A percentile compares a stretch with the other conserved stretches of the same genome.
Conservation (phyloP, 1,140 invertebrate species). For the Oncopeltus fasciatus region DNA sequence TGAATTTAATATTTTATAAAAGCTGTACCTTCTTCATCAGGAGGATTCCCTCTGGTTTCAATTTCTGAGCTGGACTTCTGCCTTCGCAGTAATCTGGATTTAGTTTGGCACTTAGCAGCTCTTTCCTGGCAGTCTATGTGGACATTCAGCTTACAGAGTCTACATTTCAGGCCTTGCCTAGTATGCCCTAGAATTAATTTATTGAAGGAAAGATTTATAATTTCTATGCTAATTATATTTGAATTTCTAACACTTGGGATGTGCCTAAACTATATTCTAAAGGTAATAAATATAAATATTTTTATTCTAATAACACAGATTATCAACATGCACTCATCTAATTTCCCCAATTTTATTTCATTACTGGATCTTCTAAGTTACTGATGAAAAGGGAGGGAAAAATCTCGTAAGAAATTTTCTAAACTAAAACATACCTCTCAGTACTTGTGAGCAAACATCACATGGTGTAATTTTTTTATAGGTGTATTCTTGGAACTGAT, state of each 20-base stretch:
- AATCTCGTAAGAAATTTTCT: too few relatives aligned
- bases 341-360: too few relatives aligned
- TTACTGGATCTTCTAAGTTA: too few relatives aligned
- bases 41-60: slow-evolving; percentile 35
- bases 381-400: too few relatives aligned
- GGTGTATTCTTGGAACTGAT: slow-evolving; percentile 83
- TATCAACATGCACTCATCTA: too few relatives aligned
- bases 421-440: slow-evolving; percentile 61
- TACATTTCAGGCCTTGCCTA: slow-evolving; percentile 77
- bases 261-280: background rate
- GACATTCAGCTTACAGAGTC: slow-evolving; percentile 79
- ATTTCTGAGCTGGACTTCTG: slow-evolving; percentile 75
- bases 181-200: slow-evolving; percentile 69
- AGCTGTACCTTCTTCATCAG: slow-evolving; percentile 49
- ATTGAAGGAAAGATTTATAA: too few relatives aligned
- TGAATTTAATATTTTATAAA: too few relatives aligned
- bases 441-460: slow-evolving; percentile 81
- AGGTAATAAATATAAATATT: background rate
- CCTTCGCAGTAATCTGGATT: slow-evolving; percentile 62
- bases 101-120: slow-evolving; percentile 64
- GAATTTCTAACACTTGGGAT: background rate
- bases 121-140: slow-evolving; percentile 76
- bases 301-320: background rate
- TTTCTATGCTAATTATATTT: too few relatives aligned
- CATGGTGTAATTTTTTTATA: slow-evolving; percentile 92